Percentiles rank a stretch among this genome's conserved stretches.
phyloP scores from a whole-genome alignment of 2,888 invertebrate genomes.

The Nyleta sp. region DNA sequence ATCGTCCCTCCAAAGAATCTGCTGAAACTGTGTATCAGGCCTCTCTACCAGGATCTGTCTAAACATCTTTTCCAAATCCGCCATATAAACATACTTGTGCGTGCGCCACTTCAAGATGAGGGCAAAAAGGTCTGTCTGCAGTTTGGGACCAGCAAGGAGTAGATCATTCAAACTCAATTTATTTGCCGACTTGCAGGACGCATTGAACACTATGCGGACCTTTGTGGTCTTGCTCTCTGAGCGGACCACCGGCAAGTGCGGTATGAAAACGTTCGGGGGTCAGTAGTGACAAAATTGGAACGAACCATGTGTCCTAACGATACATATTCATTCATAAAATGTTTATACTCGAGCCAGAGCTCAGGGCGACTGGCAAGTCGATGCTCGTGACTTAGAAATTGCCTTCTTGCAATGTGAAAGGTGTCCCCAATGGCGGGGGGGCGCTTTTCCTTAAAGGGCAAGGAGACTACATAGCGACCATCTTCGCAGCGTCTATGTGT shows the following conservation, averaged over 20 bases:
- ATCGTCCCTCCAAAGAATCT: conserved; percentile 60
- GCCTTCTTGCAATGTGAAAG: not conserved
- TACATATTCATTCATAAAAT: not conserved
- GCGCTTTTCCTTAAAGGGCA: not conserved
- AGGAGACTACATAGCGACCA: not conserved
- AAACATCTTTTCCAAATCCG: conserved; percentile 72
- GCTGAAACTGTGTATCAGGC: conserved; percentile 59
- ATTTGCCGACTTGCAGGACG: not conserved
- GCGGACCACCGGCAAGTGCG: conserved; percentile 2
- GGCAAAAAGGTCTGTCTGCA: not conserved
- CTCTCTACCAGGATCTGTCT: conserved; percentile 37
- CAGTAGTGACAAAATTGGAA: not conserved
- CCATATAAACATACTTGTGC: conserved; percentile 42
- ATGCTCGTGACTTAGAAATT: not conserved
- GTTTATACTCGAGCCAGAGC: not conserved
- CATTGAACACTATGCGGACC: not conserved
- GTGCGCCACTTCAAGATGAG: not conserved
- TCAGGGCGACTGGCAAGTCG: not conserved
- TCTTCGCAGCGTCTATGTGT: not conserved
- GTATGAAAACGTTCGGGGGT: not conserved
- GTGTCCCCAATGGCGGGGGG: not conserved
- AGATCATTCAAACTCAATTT: not conserved
- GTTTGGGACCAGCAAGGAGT: not conserved
- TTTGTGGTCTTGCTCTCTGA: not conserved
- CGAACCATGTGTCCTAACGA: not conserved